A percentile compares a stretch with the other conserved stretches of the same genome.
phyloP scores from a whole-genome alignment of 2,888 invertebrate genomes.

The Oligia latruncula region DNA sequence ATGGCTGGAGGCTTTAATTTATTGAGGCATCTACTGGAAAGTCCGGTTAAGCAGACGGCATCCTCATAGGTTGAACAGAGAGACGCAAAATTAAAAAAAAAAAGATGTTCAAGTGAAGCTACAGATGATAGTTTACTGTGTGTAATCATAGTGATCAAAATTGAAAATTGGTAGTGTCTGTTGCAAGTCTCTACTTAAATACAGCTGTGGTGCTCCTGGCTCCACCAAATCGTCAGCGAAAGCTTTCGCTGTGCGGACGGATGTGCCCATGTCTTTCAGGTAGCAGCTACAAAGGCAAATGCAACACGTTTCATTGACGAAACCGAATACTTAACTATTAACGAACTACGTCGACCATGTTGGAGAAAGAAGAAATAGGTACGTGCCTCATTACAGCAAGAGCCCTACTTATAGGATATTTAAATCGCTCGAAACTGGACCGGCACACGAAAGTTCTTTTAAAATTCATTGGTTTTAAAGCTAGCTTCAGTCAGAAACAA shows the following conservation, averaged over 20 bases:
- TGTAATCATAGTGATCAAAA: not conserved
- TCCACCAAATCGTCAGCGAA: not conserved
- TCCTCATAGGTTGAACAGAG: not conserved
- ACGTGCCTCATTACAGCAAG: not conserved
- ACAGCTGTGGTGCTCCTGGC: not conserved
- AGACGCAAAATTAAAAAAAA: not conserved
- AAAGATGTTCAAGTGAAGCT: not conserved
- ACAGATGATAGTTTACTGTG: not conserved
- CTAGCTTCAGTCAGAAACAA: not conserved
- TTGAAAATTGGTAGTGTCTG: not conserved
- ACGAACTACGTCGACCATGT: not conserved
- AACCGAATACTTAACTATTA: conserved; percentile 13
- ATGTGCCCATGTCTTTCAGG: not conserved
- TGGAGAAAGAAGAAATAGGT: not conserved
- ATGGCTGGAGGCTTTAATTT: not conserved
- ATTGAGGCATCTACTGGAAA: not conserved
- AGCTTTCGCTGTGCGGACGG: not conserved
- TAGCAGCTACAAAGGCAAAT: not conserved
- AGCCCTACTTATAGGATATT: conserved; percentile 6
- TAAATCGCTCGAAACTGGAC: conserved; percentile 1
- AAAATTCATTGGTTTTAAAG: conserved; percentile 20
- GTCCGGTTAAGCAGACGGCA: not conserved
- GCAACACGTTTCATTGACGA: not conserved
- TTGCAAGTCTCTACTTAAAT: not conserved
- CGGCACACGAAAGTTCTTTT: conserved; percentile 1